Evolutionary conservation across 2,888 invertebrate genomes (phyloP).

Genomic region (Noctua fimbriata): DNA sequence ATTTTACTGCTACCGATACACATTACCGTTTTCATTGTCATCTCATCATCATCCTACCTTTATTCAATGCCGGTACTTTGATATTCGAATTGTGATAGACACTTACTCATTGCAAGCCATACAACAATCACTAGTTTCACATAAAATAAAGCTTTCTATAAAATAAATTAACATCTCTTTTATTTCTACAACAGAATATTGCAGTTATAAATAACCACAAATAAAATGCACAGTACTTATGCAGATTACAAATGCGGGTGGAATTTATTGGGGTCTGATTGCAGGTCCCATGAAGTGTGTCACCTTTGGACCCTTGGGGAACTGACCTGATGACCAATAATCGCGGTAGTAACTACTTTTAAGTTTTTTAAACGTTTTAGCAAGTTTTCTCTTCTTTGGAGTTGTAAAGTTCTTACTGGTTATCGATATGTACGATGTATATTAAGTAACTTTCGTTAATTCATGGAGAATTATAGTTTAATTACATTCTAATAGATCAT

Average conservation of each 20-base stretch:
- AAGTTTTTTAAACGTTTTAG: neutral
- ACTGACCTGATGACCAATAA: conserved; percentile 28
- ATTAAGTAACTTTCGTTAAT: neutral
- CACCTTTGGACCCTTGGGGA: conserved; percentile 59
- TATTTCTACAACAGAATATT: conserved; percentile 49
- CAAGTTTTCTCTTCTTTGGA: neutral
- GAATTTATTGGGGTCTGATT: conserved; percentile 70
- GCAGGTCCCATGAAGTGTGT: conserved; percentile 65
- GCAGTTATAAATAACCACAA: conserved; percentile 55
- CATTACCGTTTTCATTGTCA: neutral
- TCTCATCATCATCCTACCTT: neutral
- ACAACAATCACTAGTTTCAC: neutral
- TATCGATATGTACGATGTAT: neutral
- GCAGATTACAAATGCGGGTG: conserved; percentile 66
- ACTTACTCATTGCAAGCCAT: neutral
- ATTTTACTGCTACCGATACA: neutral
- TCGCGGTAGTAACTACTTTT: neutral
- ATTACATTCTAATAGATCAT: neutral
- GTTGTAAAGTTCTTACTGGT: neutral
- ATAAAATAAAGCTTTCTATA: conserved; percentile 26
- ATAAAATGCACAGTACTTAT: conserved; percentile 64
- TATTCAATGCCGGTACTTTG: neutral
- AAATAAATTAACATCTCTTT: conserved; percentile 26
- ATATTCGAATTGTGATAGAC: neutral
- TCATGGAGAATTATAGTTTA: neutral